phyloP scores from a whole-genome alignment of 2,797 vertebrate species.

The Schizothorax lantsangensis region DNA sequence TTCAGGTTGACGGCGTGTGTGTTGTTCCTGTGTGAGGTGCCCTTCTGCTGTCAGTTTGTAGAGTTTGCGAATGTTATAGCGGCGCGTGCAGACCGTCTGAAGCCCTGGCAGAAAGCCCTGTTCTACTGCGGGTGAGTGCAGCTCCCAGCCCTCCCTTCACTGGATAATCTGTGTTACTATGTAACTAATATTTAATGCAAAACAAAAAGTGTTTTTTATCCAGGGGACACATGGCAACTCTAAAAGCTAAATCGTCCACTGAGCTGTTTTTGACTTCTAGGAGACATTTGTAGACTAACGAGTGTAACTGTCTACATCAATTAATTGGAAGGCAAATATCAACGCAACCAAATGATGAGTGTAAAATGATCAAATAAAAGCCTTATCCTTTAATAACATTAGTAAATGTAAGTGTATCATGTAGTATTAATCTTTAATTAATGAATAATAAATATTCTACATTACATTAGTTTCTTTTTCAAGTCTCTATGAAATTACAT shows the following conservation, averaged over 20 bases:
- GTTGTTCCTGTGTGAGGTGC: conserved; percentile 93
- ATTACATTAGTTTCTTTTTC: neutral
- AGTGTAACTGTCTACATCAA: neutral
- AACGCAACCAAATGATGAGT: neutral
- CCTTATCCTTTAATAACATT: neutral
- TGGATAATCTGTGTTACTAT: neutral
- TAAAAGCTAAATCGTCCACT: neutral
- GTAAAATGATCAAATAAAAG: neutral
- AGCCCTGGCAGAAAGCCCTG: conserved; percentile 93
- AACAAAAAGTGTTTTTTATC: neutral
- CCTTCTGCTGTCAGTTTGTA: conserved; percentile 97
- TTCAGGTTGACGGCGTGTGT: conserved; percentile 92
- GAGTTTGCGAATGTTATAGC: conserved; percentile 91
- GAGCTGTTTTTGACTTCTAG: neutral
- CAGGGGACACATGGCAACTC: neutral
- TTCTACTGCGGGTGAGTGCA: conserved; percentile 94
- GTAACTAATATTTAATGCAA: neutral
- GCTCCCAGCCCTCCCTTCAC: neutral
- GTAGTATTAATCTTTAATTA: neutral
- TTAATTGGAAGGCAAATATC: neutral
- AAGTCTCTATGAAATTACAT: neutral
- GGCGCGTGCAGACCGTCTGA: conserved; percentile 84
- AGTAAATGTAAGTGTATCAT: neutral
- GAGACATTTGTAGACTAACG: neutral
- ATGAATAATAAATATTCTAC: neutral